These are phyloP conservation scores for Cryptosula pallasiana DNA, from an alignment of 2,888 invertebrate species.

Conservation along the genomic window DNA sequence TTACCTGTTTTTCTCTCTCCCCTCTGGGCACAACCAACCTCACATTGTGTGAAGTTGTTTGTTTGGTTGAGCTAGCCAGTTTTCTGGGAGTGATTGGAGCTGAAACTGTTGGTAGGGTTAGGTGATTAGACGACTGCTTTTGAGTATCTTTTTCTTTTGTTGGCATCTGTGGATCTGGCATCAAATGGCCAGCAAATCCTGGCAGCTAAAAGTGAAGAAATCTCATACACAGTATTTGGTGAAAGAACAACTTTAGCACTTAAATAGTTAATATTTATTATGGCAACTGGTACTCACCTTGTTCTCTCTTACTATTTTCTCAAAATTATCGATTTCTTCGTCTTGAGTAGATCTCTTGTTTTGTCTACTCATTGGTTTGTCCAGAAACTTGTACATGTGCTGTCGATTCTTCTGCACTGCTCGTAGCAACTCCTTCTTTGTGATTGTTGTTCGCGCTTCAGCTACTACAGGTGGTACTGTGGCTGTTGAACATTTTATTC, in stretches of 20 bases:
- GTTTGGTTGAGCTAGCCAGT: not conserved
- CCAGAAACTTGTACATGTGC: slow-evolving; percentile 9
- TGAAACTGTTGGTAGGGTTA: not conserved
- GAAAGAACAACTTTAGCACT: not conserved
- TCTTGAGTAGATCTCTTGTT: not conserved
- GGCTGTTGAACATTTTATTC: slow-evolving; percentile 8
- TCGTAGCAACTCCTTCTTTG: not conserved
- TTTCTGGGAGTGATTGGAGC: not conserved
- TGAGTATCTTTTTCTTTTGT: not conserved
- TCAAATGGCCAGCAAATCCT: not conserved
- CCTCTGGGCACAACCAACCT: not conserved
- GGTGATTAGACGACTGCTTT: not conserved
- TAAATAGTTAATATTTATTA: too few species aligned
- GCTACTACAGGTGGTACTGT: slow-evolving; percentile 4
- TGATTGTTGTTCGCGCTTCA: slow-evolving; percentile 5
- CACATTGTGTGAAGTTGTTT: not conserved
- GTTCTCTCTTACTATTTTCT: not conserved
- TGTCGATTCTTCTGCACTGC: slow-evolving; percentile 11
- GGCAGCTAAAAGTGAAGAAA: not conserved
- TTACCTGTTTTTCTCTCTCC: slow-evolving; percentile 1
- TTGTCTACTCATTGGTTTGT: slow-evolving; percentile 16
- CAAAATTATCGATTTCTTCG: not conserved
- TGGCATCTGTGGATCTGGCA: not conserved
- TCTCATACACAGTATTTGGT: not conserved
- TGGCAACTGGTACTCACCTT: too few species aligned